phyloP scores from a whole-genome alignment of 2,888 invertebrate species.

The Drymonia ruficornis region DNA sequence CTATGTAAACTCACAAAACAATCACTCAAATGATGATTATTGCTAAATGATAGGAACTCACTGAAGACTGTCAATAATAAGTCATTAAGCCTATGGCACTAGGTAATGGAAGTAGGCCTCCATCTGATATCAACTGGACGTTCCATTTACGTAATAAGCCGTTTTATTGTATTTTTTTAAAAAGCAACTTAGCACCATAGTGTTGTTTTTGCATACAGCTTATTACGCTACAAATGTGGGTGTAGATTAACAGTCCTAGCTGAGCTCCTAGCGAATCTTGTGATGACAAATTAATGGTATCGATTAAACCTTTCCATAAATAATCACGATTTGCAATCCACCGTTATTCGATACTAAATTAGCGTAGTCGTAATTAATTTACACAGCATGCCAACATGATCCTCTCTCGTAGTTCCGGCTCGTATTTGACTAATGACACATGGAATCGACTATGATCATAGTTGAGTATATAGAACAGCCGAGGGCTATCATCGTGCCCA shows the following conservation, averaged over 20 bases:
- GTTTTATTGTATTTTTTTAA: too few species aligned
- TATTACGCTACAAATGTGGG: background rate
- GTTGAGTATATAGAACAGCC: constrained; percentile 78
- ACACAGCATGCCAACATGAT: constrained; percentile 36
- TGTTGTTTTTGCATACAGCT: too few species aligned
- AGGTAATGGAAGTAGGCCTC: too few species aligned
- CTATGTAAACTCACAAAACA: constrained; percentile 28
- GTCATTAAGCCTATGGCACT: too few species aligned
- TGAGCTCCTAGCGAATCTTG: background rate
- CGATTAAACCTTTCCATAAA: background rate
- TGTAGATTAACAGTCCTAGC: constrained; percentile 4
- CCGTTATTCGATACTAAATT: too few species aligned
- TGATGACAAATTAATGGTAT: constrained; percentile 2
- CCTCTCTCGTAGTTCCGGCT: constrained; percentile 12
- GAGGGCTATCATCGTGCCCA: constrained; percentile 88
- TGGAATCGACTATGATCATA: constrained; percentile 76
- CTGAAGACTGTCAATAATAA: background rate
- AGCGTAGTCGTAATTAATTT: constrained; percentile 16
- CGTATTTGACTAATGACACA: constrained; percentile 60
- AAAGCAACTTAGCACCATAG: too few species aligned
- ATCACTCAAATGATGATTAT: constrained; percentile 11
- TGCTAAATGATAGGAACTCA: constrained; percentile 13
- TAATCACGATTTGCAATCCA: too few species aligned
- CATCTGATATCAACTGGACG: too few species aligned
- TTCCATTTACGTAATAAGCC: too few species aligned